Base-by-base conservation (phyloP, 2,797 vertebrate species). In the Tapirus indicus region DNA sequence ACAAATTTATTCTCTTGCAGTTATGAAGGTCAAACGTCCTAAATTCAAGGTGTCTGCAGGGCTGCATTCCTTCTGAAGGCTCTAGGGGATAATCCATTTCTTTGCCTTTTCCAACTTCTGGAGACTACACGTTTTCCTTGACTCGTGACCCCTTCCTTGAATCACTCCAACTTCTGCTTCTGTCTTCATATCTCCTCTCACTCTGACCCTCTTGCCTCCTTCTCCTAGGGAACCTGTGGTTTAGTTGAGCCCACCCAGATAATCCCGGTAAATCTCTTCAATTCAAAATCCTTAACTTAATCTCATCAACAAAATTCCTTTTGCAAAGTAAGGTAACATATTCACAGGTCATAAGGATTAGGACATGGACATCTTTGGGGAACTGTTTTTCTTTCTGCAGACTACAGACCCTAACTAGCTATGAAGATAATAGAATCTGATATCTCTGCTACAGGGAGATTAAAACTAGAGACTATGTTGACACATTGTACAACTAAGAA, bases 281-380 rank as follows among this genome's bases (percentile, higher is more conserved):
- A 58, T 87, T 90, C 64, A 90, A 88, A 35, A 90, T 62, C 20
- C 47, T 92, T 62, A 62, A 56, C 49, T 95, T 96, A 96, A 97
- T 89, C 68, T 49, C 20, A 41, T 14, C 7, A 23, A 23, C 60
- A 52, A 58, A 68, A 25, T 49, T 38, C 54, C 35, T 82, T 58
- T n/a, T 27, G 29, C 56, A 35, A 41, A 47, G 2, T 35, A 41
- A 72, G 27, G 12, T 54, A 44, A 10, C 0, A 3, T 32, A 58
- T 44, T 92, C 35, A 54, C 14, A 49, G 54, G 10, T 38, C 47
- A 54, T 85, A 71, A 54, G 52, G 75, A 89, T 96, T 66, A 71
- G 29, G 25, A 60, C 1, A 1, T 23, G 32, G 47, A 8, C 52
- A 54, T 86, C 14, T 87, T 79, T 38, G 29, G 27, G 60, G 41